phyloP scores from a whole-genome alignment of 2,888 invertebrate genomes.

The Andrena marginata region DNA sequence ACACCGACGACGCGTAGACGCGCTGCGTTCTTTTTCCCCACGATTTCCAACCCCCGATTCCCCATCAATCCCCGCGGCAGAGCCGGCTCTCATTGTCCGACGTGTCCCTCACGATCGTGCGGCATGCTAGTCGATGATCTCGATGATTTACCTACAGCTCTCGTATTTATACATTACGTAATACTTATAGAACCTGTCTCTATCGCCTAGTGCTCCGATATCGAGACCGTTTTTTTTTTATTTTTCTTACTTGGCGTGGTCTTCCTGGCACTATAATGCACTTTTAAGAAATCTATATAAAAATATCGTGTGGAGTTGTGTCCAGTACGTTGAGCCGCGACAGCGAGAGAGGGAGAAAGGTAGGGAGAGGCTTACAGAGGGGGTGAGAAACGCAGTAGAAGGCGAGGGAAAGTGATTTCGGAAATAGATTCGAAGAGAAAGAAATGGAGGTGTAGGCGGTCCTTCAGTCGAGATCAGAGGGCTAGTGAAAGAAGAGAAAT shows the following conservation, averaged over 20 bases:
- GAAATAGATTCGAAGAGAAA: not conserved
- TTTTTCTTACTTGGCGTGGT: slow-evolving; percentile 74
- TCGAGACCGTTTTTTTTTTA: slow-evolving; percentile 62
- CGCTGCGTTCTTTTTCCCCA: not conserved
- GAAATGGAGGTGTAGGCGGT: slow-evolving; percentile 36
- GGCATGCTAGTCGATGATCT: slow-evolving; percentile 39
- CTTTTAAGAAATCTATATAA: slow-evolving; percentile 84
- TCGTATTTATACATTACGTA: slow-evolving; percentile 54
- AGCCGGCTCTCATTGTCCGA: not conserved
- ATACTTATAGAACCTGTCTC: slow-evolving; percentile 74
- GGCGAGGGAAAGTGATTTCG: not conserved
- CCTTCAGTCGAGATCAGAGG: slow-evolving; percentile 25
- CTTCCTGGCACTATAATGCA: slow-evolving; percentile 83
- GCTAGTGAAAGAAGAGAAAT: not conserved
- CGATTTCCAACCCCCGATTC: slow-evolving; percentile 2
- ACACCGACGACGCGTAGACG: not conserved
- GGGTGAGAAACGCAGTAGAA: not conserved
- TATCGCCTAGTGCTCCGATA: slow-evolving; percentile 69
- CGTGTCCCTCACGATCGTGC: slow-evolving; percentile 40
- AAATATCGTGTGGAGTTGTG: slow-evolving; percentile 82
- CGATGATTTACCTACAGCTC: slow-evolving; percentile 42
- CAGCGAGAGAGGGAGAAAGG: slow-evolving; percentile 48
- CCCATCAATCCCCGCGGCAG: not conserved
- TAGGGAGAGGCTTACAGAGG: slow-evolving; percentile 50
- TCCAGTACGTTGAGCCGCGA: slow-evolving; percentile 79